A percentile compares a stretch with the other conserved stretches of the same genome.
These are phyloP conservation scores for Corvus hawaiiensis DNA, from an alignment of 2,113 vertebrate species.

Conservation along the genomic window DNA sequence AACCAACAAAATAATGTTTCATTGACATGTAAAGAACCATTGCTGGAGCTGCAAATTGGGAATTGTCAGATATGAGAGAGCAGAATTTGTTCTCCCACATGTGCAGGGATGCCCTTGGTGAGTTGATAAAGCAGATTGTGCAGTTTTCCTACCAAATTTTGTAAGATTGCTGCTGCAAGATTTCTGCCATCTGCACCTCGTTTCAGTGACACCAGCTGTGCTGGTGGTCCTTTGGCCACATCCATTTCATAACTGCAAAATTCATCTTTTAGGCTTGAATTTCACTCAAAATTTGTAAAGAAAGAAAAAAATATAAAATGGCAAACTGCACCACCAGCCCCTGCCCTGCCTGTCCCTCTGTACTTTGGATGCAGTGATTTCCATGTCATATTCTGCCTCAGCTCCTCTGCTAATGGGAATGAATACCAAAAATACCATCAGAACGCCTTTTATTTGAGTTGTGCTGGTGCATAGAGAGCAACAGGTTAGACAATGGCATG, in stretches of 20 bases:
- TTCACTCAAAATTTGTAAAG: not conserved
- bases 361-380: not conserved
- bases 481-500: not conserved
- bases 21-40: not conserved
- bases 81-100: not conserved
- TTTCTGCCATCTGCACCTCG: not conserved
- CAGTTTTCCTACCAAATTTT: not conserved
- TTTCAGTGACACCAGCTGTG: not conserved
- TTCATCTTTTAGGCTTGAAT: not conserved
- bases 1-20: not conserved
- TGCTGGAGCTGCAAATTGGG: not conserved
- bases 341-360: not conserved
- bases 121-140: not conserved
- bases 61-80: not conserved
- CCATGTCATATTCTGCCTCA: not conserved
- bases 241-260: not conserved
- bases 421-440: not conserved
- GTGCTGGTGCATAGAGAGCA: not conserved
- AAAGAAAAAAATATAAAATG: not conserved
- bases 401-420: not conserved
- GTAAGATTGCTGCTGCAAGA: not conserved
- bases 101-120: not conserved
- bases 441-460: not conserved
- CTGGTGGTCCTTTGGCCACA: not conserved
- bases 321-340: not conserved